These are phyloP conservation scores for Zosterops pallidus DNA, from an alignment of 2,113 vertebrate species.

Conservation along the genomic window DNA sequence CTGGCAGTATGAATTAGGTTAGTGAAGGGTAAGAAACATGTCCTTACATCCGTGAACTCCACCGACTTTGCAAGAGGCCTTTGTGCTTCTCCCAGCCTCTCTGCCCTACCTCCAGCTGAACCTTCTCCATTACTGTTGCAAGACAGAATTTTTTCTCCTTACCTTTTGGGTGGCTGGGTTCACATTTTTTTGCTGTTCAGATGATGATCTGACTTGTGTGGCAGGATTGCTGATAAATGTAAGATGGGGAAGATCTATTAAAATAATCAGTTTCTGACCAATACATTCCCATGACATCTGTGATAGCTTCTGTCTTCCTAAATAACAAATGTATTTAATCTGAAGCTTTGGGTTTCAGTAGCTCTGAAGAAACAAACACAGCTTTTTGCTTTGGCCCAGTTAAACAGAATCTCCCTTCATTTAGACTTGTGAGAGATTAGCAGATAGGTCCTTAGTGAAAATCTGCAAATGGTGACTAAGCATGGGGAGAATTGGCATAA, in stretches of 20 bases:
- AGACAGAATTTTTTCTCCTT: not conserved
- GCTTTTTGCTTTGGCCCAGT: not conserved
- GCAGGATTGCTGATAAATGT: not conserved
- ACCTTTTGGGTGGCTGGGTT: not conserved
- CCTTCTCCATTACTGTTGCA: not conserved
- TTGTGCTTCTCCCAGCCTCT: not conserved
- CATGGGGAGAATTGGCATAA: not conserved
- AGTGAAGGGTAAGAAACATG: not conserved
- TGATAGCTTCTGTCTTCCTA: not conserved
- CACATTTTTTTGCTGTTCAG: not conserved
- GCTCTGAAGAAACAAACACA: not conserved
- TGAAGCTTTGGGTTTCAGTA: not conserved
- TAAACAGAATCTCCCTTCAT: not conserved
- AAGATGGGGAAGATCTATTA: not conserved
- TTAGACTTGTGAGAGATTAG: not conserved
- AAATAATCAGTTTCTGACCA: not conserved
- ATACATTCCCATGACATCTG: not conserved
- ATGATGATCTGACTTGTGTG: not conserved
- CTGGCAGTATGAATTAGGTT: not conserved
- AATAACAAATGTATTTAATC: not conserved
- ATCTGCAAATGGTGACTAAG: not conserved
- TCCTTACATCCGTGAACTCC: not conserved
- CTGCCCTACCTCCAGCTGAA: not conserved
- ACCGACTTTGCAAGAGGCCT: not conserved
- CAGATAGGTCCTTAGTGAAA: not conserved